Evolutionary conservation across 1,140 invertebrate genomes (phyloP).

Genomic region (Polypedilum vanderplanki): DNA sequence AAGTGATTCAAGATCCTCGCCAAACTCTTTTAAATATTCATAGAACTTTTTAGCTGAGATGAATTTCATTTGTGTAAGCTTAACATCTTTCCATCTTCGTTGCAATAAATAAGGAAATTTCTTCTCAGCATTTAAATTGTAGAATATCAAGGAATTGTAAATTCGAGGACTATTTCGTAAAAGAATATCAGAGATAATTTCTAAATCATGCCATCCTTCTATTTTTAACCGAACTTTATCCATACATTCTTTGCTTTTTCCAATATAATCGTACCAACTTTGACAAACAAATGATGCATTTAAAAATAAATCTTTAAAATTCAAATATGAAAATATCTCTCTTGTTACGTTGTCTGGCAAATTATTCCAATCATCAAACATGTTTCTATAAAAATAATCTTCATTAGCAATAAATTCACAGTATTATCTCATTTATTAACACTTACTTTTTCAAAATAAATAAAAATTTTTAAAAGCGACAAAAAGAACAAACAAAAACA

Average conservation of each 20-base stretch:
- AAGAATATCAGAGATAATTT: background rate
- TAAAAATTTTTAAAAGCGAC: too few species aligned
- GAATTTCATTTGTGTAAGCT: background rate
- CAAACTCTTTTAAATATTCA: background rate
- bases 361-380: background rate
- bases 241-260: background rate
- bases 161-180: background rate
- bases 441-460: too few species aligned
- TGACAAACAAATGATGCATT: background rate
- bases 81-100: background rate
- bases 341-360: background rate
- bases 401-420: too few species aligned
- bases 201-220: conserved; percentile 12
- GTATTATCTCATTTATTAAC: too few species aligned
- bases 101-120: background rate
- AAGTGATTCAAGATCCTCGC: background rate
- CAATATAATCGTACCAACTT: background rate
- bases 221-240: background rate
- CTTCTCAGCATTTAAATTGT: background rate
- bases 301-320: background rate
- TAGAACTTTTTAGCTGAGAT: background rate
- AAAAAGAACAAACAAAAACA: too few species aligned
- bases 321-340: background rate
- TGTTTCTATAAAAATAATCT: background rate
- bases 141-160: background rate